Evolutionary conservation across 2,113 vertebrate genomes (phyloP).

Genomic region (Camarhynchus parvulus): DNA sequence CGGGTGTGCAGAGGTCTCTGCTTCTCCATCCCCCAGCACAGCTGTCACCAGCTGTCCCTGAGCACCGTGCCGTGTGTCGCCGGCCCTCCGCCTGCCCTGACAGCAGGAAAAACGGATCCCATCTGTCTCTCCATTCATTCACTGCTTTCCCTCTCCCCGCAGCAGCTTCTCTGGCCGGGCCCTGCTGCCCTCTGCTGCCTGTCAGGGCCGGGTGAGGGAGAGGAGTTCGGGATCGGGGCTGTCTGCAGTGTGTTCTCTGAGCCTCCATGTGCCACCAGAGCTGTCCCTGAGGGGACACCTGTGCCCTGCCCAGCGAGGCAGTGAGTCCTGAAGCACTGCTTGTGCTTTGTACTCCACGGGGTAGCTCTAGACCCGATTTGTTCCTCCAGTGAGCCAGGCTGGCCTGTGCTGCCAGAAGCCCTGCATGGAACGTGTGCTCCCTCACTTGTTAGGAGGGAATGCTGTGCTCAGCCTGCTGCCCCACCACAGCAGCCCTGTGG

Average conservation of each 20-base stretch:
- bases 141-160: background rate
- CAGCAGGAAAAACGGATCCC: background rate
- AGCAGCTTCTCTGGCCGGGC: background rate
- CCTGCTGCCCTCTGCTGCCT: conserved; percentile 52
- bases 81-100: fast-evolving
- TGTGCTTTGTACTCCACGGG: background rate
- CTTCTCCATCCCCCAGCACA: background rate
- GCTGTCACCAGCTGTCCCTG: conserved; percentile 25
- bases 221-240: fast-evolving
- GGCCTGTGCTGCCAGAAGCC: background rate
- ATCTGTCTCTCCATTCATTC: conserved; percentile 19
- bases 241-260: background rate
- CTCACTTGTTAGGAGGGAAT: background rate
- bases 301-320: background rate
- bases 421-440: fast-evolving
- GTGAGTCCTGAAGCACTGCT: background rate
- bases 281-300: background rate
- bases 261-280: fast-evolving
- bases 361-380: background rate
- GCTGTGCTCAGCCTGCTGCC: background rate
- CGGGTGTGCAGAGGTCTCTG: background rate
- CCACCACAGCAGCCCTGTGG: background rate
- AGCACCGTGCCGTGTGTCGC: background rate
- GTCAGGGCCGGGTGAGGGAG: background rate
- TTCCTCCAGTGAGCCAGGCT: background rate